These are phyloP conservation scores for Ochropacha duplaris DNA, from an alignment of 2,888 invertebrate species.

Conservation along the genomic window DNA sequence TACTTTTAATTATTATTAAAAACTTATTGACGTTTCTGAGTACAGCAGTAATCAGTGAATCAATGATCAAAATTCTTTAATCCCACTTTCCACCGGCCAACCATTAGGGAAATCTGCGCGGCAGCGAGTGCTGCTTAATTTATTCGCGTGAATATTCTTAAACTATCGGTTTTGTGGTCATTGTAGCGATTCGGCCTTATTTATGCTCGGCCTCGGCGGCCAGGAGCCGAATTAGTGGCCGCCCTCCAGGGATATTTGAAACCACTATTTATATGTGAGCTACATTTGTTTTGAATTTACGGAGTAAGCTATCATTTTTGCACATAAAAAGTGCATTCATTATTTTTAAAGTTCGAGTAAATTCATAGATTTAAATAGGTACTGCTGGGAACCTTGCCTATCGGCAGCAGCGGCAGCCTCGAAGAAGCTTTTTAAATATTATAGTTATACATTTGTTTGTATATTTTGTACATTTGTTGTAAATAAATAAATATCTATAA, in stretches of 20 bases:
- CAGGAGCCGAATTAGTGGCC: slow-evolving; percentile 46
- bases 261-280: slow-evolving; percentile 29
- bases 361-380: too few species aligned
- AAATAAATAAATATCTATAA: too few species aligned
- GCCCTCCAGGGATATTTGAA: slow-evolving; percentile 34
- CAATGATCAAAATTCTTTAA: slow-evolving; percentile 45
- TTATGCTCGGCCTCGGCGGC: slow-evolving; percentile 55
- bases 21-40: too few species aligned
- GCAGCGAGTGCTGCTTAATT: slow-evolving; percentile 75
- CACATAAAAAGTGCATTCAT: neutral
- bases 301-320: neutral
- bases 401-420: too few species aligned
- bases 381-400: too few species aligned
- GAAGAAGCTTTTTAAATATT: too few species aligned
- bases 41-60: neutral
- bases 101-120: slow-evolving; percentile 82
- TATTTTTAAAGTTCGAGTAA: neutral
- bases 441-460: too few species aligned
- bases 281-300: neutral
- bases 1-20: too few species aligned
- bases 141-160: slow-evolving; percentile 81
- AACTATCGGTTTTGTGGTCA: slow-evolving; percentile 80
- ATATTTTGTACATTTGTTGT: too few species aligned
- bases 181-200: slow-evolving; percentile 67
- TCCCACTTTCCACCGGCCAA: slow-evolving; percentile 45